Evolutionary conservation across 2,113 vertebrate species (phyloP), one percentile per base, ranked within the genome.

Genomic region (Atractosteus spatula): DNA sequence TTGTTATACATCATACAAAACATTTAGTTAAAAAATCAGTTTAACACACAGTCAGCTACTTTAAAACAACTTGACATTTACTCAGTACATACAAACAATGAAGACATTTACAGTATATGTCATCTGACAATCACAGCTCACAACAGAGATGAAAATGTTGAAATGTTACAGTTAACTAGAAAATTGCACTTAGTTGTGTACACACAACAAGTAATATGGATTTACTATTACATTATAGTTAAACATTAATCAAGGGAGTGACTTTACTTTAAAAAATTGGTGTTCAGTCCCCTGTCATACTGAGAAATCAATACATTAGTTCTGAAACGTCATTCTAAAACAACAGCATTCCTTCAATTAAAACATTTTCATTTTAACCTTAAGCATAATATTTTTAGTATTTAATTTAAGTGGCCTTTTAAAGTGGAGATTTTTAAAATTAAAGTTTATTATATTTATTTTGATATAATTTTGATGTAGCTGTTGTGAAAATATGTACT

Each of bases 121-220:
- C 41, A 69, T 69, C 29, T 57, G 6, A 59, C 45, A 41, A 68
- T 29, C 54, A 68, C 45, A 55, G 16, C 14, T 54, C 16, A 69
- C 68, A 69, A 57, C 41, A 69, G 57, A 59, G 55, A 11, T 69
- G 13, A 42, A 69, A 57, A n/a, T 69, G 11, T 57, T 10, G 12
- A 57, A 41, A 57, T 54, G 14, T 57, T 41, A 55, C 17, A 59
- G 57, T 57, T 41, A 57, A 12, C 14, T n/a, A 69, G 55, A 43
- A 59, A 69, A 69, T 69, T 69, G 68, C 54, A 69, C 68, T 69
- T 69, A n/a, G 57, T 69, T 69, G 41, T 14, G 55, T 43, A 69
- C 55, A 69, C n/a, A 57, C 55, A 69, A 69, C 13, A 7, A 17
- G 10, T 8, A 59, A 59, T 16, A 43, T 11, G 64, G 12, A 11